Conservation (phyloP, 2,888 invertebrate species). For the Ochropacha duplaris region DNA sequence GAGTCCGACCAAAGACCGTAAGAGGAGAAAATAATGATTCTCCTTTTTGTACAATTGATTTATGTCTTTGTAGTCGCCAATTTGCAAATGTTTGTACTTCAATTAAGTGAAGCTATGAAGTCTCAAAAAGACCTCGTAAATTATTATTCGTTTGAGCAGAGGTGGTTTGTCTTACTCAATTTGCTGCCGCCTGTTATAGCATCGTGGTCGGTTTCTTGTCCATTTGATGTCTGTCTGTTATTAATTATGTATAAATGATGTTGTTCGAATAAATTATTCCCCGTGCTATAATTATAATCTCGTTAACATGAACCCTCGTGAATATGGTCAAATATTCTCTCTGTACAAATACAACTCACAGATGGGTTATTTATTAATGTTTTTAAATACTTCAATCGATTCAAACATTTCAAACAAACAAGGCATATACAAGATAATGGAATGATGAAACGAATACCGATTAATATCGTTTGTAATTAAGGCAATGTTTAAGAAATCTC, state of each 20-base stretch:
- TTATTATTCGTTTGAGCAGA: conserved; percentile 40
- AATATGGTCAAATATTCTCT: conserved; percentile 18
- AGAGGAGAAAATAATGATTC: conserved; percentile 26
- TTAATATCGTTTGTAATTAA: conserved; percentile 76
- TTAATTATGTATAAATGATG: conserved; percentile 5
- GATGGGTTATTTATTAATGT: conserved; percentile 30
- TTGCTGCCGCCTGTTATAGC: conserved; percentile 10
- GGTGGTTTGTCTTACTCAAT: conserved; percentile 26
- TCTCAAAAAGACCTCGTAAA: conserved; percentile 40
- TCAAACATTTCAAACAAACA: conserved; percentile 28
- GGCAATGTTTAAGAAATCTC: conserved; percentile 74
- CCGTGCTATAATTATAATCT: conserved; percentile 12
- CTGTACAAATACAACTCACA: conserved; percentile 12
- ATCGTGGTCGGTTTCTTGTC: conserved; percentile 13
- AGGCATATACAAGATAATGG: conserved; percentile 52
- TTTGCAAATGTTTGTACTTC: conserved; percentile 61
- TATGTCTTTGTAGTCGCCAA: conserved; percentile 53
- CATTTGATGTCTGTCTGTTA: conserved; percentile 2
- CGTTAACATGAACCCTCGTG: conserved; percentile 17
- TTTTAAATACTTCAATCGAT: conserved; percentile 40
- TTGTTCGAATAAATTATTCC: conserved; percentile 3
- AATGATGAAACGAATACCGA: conserved; percentile 68
- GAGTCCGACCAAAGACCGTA: conserved; percentile 15
- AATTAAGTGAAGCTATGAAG: conserved; percentile 60
- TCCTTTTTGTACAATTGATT: conserved; percentile 49